Evolutionary conservation across 2,888 invertebrate genomes (phyloP), one percentile per base, ranked within the genome.

Genomic region (Conchocele bisecta): DNA sequence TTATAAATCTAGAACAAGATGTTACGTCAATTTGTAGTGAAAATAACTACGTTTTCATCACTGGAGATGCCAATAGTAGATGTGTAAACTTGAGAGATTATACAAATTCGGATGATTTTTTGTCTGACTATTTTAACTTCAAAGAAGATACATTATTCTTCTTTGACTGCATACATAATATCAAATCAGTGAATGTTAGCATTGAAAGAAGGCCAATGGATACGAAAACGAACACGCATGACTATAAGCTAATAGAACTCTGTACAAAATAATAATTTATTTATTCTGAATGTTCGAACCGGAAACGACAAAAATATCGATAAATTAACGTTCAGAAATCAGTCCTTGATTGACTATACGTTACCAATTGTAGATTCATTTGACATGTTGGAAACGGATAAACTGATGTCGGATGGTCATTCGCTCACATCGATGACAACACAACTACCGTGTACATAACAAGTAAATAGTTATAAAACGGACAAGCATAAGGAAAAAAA

Each of bases 221-320:
- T 20, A 46, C 22, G 24, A 46, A 46, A 22, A 46, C 22, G 11
- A 46, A 46, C 24, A 46, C 7, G 24, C 7, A 11, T 13, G 46
- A 28, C 3, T 5, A n/a, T 20, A 26, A 28, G 46, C 22, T 46
- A 5, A 46, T 22, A 20, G 46, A 46, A 26, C 13, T 46, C 5
- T 46, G 46, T 20, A 46, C n/a, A 46, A 46, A 46, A 46, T 46
- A 46, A 46, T 46, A 46, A 46, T 46, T 15, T 46, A 5, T 46
- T 46, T 22, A 20, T 46, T 20, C 11, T 46, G 3, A 46, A 46
- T 28, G 46, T 24, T 5, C 5, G 46, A 46, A 7, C 28, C 15
- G 46, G 46, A 3, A 46, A 46, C 24, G 46, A 46, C 17, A 7
- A 46, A 22, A 6, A 28, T 20, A 22, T 46, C 28, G 46, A 28